phyloP scores from a whole-genome alignment of 1,140 invertebrate genomes.

The Neoseiulus cucumeris region DNA sequence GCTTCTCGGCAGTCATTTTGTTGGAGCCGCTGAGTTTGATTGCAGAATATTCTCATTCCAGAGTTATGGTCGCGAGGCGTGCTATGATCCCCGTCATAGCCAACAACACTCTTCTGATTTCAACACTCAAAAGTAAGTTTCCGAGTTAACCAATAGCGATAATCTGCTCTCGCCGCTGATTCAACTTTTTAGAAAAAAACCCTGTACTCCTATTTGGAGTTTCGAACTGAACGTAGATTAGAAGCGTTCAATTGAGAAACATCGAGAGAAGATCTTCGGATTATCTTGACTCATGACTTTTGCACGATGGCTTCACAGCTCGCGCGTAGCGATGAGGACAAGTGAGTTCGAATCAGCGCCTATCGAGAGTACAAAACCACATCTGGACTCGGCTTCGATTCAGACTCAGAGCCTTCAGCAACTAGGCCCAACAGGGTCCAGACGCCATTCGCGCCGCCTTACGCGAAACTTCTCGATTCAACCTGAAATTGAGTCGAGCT shows the following conservation, averaged over 20 bases:
- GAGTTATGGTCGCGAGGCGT: conserved; percentile 10
- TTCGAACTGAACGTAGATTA: too few relatives aligned
- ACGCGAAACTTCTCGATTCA: conserved; percentile 11
- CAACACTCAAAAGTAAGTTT: neutral
- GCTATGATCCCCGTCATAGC: neutral
- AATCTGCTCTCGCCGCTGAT: too few relatives aligned
- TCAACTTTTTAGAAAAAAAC: too few relatives aligned
- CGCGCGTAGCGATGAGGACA: conserved; percentile 8
- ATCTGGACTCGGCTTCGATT: neutral
- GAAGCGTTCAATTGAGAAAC: too few relatives aligned
- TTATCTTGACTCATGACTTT: too few relatives aligned
- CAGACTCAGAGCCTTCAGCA: neutral
- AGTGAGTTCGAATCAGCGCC: conserved; percentile 9
- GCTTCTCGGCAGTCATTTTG: too few relatives aligned
- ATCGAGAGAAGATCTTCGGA: too few relatives aligned
- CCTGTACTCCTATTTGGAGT: too few relatives aligned
- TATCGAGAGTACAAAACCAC: conserved; percentile 9
- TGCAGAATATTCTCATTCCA: neutral
- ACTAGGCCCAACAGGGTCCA: neutral
- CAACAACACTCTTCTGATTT: neutral
- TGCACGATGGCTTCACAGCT: neutral
- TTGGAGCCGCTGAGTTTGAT: too few relatives aligned
- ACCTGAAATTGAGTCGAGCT: conserved; percentile 4
- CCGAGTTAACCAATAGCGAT: too few relatives aligned
- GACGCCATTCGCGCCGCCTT: neutral